Evolutionary conservation across 2,888 invertebrate genomes (phyloP), one percentile per base, ranked within the genome.

Genomic region (Xiphydria camelus): DNA sequence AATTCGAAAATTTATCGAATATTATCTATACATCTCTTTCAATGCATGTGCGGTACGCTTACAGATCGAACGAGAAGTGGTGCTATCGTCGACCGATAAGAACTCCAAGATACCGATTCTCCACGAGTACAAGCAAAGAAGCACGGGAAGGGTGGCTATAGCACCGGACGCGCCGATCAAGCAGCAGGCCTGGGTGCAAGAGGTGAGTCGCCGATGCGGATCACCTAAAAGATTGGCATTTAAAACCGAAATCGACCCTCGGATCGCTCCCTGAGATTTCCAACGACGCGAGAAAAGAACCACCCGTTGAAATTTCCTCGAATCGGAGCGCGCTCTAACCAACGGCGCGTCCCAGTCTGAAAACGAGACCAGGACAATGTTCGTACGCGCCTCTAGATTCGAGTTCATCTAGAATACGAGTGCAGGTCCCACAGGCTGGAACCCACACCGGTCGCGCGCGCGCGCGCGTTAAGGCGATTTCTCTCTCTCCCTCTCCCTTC

Each of bases 41-140:
- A 4, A 31, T 33, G 21, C 31, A 15, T 23, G 37, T 37, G 19
- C 35, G 26, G 29, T 26, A 31, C 35, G 17, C 49, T 71, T 78
- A 45, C 80, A 89, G 89, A 89, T 89, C 74, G 89, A 89, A 75
- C 82, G 89, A 32, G 88, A 89, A 76, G 86, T 89, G 60, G 85
- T 88, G 42, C 75, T 89, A 43, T 86, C 87, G 2, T 86, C 84
- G 22, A 82, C 83, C 0, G 89, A 89, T 71, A 88, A 88, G 76
- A 87, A 86, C 73, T 86, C 87, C 23, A 89, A 89, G 73, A 87
- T 88, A 42, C 88, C 88, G 2, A 86, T 88, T 52, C 80, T 89
- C 42, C 85, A 87, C 73, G 88, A 89, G 63, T 86, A 87, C 62
- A 83, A 86, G 68, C 81, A 82, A 62, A 75, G 80, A 55, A 77